Evolutionary conservation across 92 coral and sea anemone genomes (phyloP), one percentile per base, ranked within the genome.

Genomic region (Palythoa grandis): DNA sequence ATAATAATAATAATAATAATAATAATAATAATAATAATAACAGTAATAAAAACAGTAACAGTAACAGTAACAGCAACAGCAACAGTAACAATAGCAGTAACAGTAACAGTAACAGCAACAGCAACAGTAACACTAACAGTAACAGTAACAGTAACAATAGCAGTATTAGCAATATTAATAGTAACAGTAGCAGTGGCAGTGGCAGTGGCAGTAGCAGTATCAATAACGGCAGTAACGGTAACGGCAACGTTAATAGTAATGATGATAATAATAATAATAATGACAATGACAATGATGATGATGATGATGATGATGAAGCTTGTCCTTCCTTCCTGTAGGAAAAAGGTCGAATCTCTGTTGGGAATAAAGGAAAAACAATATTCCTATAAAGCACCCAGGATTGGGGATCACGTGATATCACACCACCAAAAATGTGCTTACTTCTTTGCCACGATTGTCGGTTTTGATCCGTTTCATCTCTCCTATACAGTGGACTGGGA

Each of bases 401-500:
- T 88, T 48, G 98, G 98, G 14, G 98, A 96, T 87, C 98, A 96
- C 85, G 98, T 96, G 92, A 80, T 96, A 47, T 92, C 95, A 29
- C 98, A 92, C 68, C 98, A 96, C 83, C 85, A 88, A 57, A 73
- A 76, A 22, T 96, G 96, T 93, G 95, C 98, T 3, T 96, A 87
- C 88, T 96, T 85, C 91, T 88, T 87, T 23, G 98, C 98, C 20
- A 94, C 94, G 22, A 83, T 96, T 74, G 98, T 80, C 65, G 82
- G 92, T 10, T 96, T 96, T 70, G 91, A 95, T 83, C 88, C 85
- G 17, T 91, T 88, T 84, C 88, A 91, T 23, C 82, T 96, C 80
- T 87, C 91, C 17, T 96, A 96, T 75, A 96, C 98, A 3, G 98
- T 96, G 88, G 92, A 94, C 91, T 96, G 98, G 98, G 98, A 96